Evolutionary conservation across 2,113 vertebrate species (phyloP).

Genomic region (Melanotaenia duboulayi): DNA sequence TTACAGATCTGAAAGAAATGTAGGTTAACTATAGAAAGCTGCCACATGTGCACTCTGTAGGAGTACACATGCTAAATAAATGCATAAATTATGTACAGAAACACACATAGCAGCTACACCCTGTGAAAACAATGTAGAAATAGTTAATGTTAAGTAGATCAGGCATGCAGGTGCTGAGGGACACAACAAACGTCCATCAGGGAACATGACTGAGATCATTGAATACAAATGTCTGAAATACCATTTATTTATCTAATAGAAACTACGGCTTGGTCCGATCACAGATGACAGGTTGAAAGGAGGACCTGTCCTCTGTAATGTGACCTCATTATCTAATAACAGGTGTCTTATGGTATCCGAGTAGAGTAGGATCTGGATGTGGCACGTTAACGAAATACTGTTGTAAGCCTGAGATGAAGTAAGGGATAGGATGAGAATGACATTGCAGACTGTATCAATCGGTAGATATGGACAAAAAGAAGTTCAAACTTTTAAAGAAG

Average conservation of each 20-base stretch:
- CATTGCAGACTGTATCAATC: conserved; percentile 83
- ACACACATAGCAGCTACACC: conserved; percentile 33
- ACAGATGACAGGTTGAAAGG: conserved; percentile 42
- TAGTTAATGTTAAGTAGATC: conserved; percentile 40
- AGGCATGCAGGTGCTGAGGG: conserved; percentile 74
- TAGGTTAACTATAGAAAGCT: neutral
- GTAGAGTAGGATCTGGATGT: conserved; percentile 28
- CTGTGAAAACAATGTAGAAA: conserved; percentile 48
- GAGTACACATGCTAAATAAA: conserved; percentile 7
- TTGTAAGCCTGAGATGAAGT: conserved; percentile 39
- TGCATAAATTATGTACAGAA: neutral
- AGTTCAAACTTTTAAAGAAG: conserved; percentile 40
- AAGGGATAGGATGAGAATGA: conserved; percentile 71
- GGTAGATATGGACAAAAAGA: conserved; percentile 58
- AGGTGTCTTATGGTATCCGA: conserved; percentile 25
- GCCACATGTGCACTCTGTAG: conserved; percentile 1
- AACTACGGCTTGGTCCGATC: conserved; percentile 38
- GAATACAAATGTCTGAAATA: conserved; percentile 81
- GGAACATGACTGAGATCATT: conserved; percentile 71
- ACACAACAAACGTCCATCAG: conserved; percentile 54
- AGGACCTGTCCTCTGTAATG: conserved; percentile 52
- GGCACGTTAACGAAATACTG: conserved; percentile 19
- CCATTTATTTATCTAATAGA: conserved; percentile 67
- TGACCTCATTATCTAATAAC: conserved; percentile 38
- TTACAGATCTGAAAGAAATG: conserved; percentile 5